Evolutionary conservation across 2,797 vertebrate species (phyloP).

Genomic region (Clarias platycephalus): DNA sequence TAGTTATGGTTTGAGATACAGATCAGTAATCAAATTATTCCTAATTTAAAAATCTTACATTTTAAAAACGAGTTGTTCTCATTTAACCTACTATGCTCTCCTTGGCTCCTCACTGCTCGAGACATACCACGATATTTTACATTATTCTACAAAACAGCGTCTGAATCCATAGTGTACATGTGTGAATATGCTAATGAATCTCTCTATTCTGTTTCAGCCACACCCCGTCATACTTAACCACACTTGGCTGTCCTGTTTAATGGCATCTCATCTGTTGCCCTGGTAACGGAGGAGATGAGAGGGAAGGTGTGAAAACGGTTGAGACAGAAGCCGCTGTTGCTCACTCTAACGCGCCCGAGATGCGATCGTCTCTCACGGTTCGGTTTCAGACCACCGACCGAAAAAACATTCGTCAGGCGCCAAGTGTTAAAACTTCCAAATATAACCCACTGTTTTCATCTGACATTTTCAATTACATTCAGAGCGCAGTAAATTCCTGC

Average conservation of each 20-base stretch:
- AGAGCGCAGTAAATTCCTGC: slow-evolving; percentile 34
- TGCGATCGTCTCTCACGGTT: slow-evolving; percentile 21
- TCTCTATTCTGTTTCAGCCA: slow-evolving; percentile 23
- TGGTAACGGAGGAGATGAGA: slow-evolving; percentile 57
- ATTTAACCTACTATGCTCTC: background rate
- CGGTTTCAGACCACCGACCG: slow-evolving; percentile 8
- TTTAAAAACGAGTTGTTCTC: background rate
- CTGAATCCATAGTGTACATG: background rate
- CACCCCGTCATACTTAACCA: slow-evolving; percentile 45
- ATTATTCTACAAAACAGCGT: background rate
- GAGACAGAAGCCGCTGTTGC: slow-evolving; percentile 51
- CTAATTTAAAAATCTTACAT: background rate
- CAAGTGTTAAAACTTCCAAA: slow-evolving; percentile 41
- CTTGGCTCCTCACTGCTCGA: background rate
- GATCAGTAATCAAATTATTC: background rate
- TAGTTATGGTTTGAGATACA: background rate
- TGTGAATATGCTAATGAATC: slow-evolving; percentile 23
- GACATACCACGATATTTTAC: background rate
- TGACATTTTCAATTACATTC: slow-evolving; percentile 48
- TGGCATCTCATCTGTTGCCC: slow-evolving; percentile 60
- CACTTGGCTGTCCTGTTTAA: slow-evolving; percentile 57
- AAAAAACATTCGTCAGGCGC: slow-evolving; percentile 23
- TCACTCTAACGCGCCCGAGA: slow-evolving; percentile 40
- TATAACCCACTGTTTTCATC: slow-evolving; percentile 43
- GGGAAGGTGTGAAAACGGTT: slow-evolving; percentile 55